Percentiles rank a stretch among this genome's conserved stretches.
phyloP scores from a whole-genome alignment of 1,140 invertebrate species.

The Chrysopa pallens region DNA sequence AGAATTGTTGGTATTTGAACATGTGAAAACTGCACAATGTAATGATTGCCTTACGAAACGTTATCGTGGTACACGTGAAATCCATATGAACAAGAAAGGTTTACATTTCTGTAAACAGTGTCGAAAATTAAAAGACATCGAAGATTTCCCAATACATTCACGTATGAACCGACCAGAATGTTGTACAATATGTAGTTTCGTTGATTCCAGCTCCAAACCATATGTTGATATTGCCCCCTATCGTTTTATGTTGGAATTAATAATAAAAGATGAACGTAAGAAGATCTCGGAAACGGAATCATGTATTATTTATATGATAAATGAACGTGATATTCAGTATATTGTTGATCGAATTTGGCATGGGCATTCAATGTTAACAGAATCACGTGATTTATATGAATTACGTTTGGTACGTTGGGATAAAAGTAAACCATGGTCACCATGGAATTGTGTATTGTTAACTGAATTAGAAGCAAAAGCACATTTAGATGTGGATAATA shows the following conservation, averaged over 20 bases:
- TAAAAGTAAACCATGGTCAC: slow-evolving; percentile 38
- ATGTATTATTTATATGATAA: slow-evolving; percentile 36
- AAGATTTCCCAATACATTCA: slow-evolving; percentile 25
- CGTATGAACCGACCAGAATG: slow-evolving; percentile 23
- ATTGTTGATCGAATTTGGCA: slow-evolving; percentile 49
- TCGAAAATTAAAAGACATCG: slow-evolving; percentile 28
- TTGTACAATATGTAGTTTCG: slow-evolving; percentile 32
- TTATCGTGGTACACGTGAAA: slow-evolving; percentile 24
- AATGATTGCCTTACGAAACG: slow-evolving; percentile 29
- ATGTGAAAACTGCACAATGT: slow-evolving; percentile 31
- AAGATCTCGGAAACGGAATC: slow-evolving; percentile 28
- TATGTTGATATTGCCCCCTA: slow-evolving; percentile 40
- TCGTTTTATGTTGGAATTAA: slow-evolving; percentile 34
- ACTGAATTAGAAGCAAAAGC: slow-evolving; percentile 40
- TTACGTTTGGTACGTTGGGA: slow-evolving; percentile 38
- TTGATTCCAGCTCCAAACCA: slow-evolving; percentile 24
- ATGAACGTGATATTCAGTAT: slow-evolving; percentile 41
- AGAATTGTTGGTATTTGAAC: slow-evolving; percentile 26
- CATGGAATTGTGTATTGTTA: slow-evolving; percentile 53
- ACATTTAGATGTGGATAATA: slow-evolving; percentile 30
- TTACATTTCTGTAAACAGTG: slow-evolving; percentile 28
- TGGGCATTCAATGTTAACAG: slow-evolving; percentile 41
- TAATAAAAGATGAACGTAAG: slow-evolving; percentile 35
- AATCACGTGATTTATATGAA: slow-evolving; percentile 32
- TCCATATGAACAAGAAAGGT: slow-evolving; percentile 27